Evolutionary conservation across 2,888 invertebrate species (phyloP).

Genomic region (Drosophila borealis): DNA sequence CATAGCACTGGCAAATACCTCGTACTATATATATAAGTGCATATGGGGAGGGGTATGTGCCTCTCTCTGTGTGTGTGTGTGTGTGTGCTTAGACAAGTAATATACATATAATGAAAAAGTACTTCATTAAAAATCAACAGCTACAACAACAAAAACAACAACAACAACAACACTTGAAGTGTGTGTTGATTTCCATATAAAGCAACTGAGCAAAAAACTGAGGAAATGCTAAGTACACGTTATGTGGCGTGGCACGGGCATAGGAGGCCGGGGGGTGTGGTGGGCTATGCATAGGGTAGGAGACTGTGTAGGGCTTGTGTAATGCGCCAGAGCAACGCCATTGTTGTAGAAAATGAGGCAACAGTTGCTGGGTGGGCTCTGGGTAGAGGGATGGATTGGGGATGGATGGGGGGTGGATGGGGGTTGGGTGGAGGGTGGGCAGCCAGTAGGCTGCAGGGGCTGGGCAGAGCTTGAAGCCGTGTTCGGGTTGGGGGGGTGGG

Average conservation of each 20-base stretch:
- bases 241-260: slow-evolving; percentile 28
- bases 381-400: not conserved
- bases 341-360: slow-evolving; percentile 62
- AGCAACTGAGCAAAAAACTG: slow-evolving; percentile 67
- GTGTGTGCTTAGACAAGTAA: slow-evolving; percentile 51
- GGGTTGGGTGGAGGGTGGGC: not conserved
- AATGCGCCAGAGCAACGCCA: slow-evolving; percentile 51
- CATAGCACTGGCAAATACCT: slow-evolving; percentile 40
- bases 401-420: not conserved
- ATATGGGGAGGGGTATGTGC: slow-evolving; percentile 24
- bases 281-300: not conserved
- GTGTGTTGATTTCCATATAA: slow-evolving; percentile 79
- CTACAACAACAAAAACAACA: slow-evolving; percentile 44
- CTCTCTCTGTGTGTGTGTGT: slow-evolving; percentile 1
- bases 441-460: not conserved
- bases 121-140: slow-evolving; percentile 80
- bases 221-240: slow-evolving; percentile 78
- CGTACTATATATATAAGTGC: slow-evolving; percentile 20
- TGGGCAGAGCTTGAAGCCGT: too few relatives aligned
- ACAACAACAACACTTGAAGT: slow-evolving; percentile 55
- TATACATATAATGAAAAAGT: slow-evolving; percentile 77
- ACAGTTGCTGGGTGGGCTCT: slow-evolving; percentile 8
- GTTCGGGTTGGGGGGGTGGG: not conserved
- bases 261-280: not conserved
- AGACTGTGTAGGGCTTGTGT: slow-evolving; percentile 5